Evolutionary conservation across 2,888 invertebrate species (phyloP), one percentile per base, ranked within the genome.

Genomic region (Spatulosminthurus flaviceps): DNA sequence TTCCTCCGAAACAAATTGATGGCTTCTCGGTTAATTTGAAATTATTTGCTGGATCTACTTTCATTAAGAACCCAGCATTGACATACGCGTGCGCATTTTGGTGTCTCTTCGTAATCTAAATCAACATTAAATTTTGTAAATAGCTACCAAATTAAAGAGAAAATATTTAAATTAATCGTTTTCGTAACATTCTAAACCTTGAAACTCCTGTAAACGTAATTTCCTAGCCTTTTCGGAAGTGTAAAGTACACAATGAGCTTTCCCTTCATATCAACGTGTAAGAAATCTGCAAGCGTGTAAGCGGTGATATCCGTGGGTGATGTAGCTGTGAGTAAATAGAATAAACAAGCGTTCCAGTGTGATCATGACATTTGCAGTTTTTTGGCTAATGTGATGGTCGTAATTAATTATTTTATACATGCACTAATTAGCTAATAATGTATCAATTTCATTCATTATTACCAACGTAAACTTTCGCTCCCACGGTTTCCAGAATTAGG

Each of bases 71-170:
- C 0, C 92, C 94, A 16, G 93, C 93, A 86, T 94, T 94, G 0
- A 94, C 92, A 79, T 92, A 91, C 0, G 94, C 93, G 85, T 93
- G 93, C 0, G 94, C 92, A 86, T 93, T 93, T 88, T 93, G 93
- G 0, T 92, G 91, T 81, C 93, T 89, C 0, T 92, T 92, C 91
- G 93, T 93, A 72, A 94, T 92, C 93, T 92, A 86, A 72, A 72
- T 70, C 29, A 66, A 24, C 2, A 4, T 5, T 66, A 7, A 7
- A 66, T 9, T 21, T 16, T 34, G 29, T n/a, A 70, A 69, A 28
- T 28, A 7, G 7, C 34, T 29, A 69, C 1, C 26, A 28, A 69
- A 34, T 21, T 9, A 69, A 69, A 5, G n/a, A 1, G n/a, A 16
- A 1, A 69, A 69, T 1, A 26, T 28, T 21, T 2, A 13, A 7